phyloP scores from a whole-genome alignment of 2,888 invertebrate species.

The Cosmorhoe ocellata region DNA sequence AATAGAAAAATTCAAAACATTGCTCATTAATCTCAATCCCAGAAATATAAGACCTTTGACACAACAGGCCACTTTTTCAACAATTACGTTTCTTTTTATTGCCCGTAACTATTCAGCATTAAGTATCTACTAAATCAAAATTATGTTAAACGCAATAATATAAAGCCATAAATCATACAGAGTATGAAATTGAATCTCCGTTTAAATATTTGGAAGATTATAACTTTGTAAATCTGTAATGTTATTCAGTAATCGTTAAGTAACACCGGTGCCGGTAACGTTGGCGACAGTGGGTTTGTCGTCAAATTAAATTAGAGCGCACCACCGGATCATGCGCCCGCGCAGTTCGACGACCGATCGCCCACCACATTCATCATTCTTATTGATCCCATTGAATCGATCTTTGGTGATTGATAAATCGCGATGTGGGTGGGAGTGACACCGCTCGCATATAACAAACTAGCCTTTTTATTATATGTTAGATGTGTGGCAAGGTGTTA shows the following conservation, averaged over 20 bases:
- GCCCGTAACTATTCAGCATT: constrained; percentile 38
- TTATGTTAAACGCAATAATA: constrained; percentile 43
- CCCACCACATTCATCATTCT: constrained; percentile 71
- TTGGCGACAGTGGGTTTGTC: constrained; percentile 61
- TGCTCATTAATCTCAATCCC: not conserved
- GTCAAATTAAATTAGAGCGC: constrained; percentile 79
- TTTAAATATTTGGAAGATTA: constrained; percentile 47
- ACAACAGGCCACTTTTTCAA: constrained; percentile 43
- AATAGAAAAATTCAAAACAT: not conserved
- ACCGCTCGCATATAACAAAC: constrained; percentile 43
- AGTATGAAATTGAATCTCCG: constrained; percentile 47
- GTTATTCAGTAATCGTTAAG: constrained; percentile 50
- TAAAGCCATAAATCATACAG: constrained; percentile 41
- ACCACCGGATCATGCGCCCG: constrained; percentile 72
- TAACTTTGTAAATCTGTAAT: constrained; percentile 33
- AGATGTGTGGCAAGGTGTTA: constrained; percentile 32
- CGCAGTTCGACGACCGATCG: constrained; percentile 81
- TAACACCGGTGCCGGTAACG: constrained; percentile 51
- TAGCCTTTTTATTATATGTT: constrained; percentile 29
- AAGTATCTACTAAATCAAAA: constrained; percentile 49
- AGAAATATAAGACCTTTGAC: constrained; percentile 40
- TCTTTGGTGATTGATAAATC: constrained; percentile 75
- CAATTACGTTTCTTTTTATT: constrained; percentile 37
- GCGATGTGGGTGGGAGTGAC: constrained; percentile 72
- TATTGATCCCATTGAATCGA: constrained; percentile 76